Percentiles rank a stretch among this genome's conserved stretches.
Conservation (phyloP, 2,888 invertebrate species). For the Merodon equestris region DNA sequence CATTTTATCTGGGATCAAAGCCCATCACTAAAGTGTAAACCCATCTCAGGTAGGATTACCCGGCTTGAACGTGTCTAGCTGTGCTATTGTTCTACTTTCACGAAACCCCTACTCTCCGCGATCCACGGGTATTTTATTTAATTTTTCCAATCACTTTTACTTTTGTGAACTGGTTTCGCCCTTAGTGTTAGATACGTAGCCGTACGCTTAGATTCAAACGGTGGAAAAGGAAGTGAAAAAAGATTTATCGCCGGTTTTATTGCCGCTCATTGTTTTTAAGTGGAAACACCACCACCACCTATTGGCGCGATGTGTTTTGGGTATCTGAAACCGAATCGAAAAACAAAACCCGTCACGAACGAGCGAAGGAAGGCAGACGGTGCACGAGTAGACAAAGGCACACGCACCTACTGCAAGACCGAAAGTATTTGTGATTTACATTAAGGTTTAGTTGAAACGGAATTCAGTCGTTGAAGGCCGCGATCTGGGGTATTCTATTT, state of each 20-base stretch:
- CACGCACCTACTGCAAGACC: conserved; percentile 42
- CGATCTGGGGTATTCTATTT: conserved; percentile 29
- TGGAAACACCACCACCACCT: conserved; percentile 32
- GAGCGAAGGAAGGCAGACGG: background rate
- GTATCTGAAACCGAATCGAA: background rate
- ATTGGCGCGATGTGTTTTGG: conserved; percentile 23
- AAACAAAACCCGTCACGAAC: too few relatives aligned
- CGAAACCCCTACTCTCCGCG: background rate
- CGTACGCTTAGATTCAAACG: conserved; percentile 10
- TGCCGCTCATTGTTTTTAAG: conserved; percentile 58
- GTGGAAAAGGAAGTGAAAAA: conserved; percentile 51
- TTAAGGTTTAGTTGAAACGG: conserved; percentile 6
- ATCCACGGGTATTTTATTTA: conserved; percentile 15
- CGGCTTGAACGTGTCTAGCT: conserved; percentile 13
- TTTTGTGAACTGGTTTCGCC: conserved; percentile 48
- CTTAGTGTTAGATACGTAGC: conserved; percentile 15
- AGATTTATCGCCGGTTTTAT: conserved; percentile 65
- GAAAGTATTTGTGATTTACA: conserved; percentile 30
- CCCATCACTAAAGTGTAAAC: conserved; percentile 13
- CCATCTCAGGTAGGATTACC: conserved; percentile 31
- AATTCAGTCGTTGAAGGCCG: background rate
- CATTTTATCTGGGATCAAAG: conserved; percentile 2
- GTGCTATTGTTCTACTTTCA: conserved; percentile 1
- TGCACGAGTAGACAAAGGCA: conserved; percentile 14
- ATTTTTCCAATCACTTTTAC: conserved; percentile 53